phyloP scores from a whole-genome alignment of 2,888 invertebrate genomes.

The Chydorus sphaericus region DNA sequence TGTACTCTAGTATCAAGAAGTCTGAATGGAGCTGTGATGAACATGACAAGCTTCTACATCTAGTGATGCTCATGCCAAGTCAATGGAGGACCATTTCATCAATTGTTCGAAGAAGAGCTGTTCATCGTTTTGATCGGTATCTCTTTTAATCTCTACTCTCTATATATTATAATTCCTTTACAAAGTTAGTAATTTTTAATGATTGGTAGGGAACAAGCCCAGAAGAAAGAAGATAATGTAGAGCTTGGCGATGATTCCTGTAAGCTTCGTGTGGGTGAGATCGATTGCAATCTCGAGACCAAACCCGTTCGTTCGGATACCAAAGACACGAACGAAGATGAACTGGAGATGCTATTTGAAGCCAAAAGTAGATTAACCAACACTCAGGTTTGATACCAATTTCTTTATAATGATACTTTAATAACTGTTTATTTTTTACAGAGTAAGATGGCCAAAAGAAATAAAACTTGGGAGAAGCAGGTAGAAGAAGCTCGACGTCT shows the following conservation, averaged over 20 bases:
- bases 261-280: constrained; percentile 96
- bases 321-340: constrained; percentile 99
- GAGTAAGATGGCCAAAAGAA: constrained; percentile 82
- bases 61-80: too few relatives aligned
- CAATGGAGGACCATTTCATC: too few relatives aligned
- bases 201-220: constrained; percentile 74
- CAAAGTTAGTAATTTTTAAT: not conserved
- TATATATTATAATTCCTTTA: too few relatives aligned
- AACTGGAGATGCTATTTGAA: constrained; percentile 97
- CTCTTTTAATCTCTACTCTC: too few relatives aligned
- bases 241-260: constrained; percentile 86
- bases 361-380: constrained; percentile 96
- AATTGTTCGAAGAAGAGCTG: too few relatives aligned
- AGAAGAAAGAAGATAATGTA: constrained; percentile 88
- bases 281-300: constrained; percentile 98
- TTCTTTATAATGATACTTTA: not conserved
- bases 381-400: constrained; percentile 37
- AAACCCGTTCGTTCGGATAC: constrained; percentile 98
- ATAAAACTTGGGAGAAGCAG: constrained; percentile 96
- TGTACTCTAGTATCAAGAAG: too few relatives aligned
- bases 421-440: constrained; percentile 34
- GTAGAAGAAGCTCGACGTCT: constrained; percentile 91
- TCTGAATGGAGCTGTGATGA: too few relatives aligned
- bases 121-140: constrained; percentile 72
- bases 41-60: too few relatives aligned